A percentile compares a stretch with the other conserved stretches of the same genome.
phyloP scores from a whole-genome alignment of 2,113 vertebrate species.

The Pica pica region DNA sequence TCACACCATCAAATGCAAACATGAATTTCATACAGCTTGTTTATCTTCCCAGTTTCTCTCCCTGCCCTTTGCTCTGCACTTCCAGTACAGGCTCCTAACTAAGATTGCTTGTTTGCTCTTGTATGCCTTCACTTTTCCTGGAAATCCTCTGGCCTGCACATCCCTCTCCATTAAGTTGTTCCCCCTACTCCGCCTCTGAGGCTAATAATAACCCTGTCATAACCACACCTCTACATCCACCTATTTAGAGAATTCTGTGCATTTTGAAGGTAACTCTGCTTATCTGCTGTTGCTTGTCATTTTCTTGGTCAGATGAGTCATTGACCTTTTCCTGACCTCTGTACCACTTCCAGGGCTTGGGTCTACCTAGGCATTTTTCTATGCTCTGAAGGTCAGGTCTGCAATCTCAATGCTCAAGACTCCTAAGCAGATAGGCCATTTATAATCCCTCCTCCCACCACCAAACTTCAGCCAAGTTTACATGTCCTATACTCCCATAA shows the following conservation, averaged over 20 bases:
- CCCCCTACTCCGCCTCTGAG: neutral
- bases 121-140: neutral
- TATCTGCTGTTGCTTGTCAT: neutral
- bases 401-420: neutral
- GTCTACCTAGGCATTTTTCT: neutral
- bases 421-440: neutral
- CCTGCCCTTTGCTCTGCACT: neutral
- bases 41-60: neutral
- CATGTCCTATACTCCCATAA: fast-evolving
- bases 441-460: neutral
- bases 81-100: neutral
- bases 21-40: neutral
- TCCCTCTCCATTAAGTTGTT: neutral
- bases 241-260: neutral
- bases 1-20: neutral
- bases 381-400: neutral
- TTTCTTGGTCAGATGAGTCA: neutral
- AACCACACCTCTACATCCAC: neutral
- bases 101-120: neutral
- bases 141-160: neutral
- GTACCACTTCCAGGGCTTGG: neutral
- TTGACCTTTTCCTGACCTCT: neutral
- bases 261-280: neutral
- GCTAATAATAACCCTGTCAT: neutral
- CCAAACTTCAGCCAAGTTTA: neutral